These are phyloP conservation scores for Ecliptopera silaceata DNA, from an alignment of 2,888 invertebrate genomes.

Conservation along the genomic window DNA sequence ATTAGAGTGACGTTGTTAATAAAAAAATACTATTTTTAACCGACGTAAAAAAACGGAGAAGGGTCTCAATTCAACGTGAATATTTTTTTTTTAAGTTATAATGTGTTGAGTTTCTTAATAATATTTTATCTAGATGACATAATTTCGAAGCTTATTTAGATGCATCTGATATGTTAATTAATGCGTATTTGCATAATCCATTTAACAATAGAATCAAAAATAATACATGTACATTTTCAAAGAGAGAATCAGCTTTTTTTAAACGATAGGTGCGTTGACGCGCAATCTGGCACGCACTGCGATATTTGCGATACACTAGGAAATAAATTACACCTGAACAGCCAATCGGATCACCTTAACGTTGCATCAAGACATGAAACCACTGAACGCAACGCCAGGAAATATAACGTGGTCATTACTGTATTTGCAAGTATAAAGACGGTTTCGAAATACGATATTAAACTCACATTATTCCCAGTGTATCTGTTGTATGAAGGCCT, in stretches of 20 bases:
- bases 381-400: slow-evolving; percentile 33
- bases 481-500: slow-evolving; percentile 65
- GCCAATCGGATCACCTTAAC: slow-evolving; percentile 51
- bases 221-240: slow-evolving; percentile 5
- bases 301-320: slow-evolving; percentile 63
- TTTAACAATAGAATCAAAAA: background rate
- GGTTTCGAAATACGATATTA: slow-evolving; percentile 29
- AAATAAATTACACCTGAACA: slow-evolving; percentile 59
- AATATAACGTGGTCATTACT: slow-evolving; percentile 34
- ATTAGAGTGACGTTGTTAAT: slow-evolving; percentile 58
- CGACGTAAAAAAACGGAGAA: background rate
- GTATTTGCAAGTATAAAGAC: slow-evolving; percentile 31
- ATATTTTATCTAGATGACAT: slow-evolving; percentile 5
- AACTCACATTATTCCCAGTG: slow-evolving; percentile 70
- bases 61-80: background rate
- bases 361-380: slow-evolving; percentile 57
- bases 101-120: too few relatives aligned
- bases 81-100: too few relatives aligned
- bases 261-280: slow-evolving; percentile 55
- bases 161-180: slow-evolving; percentile 4
- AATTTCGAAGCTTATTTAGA: slow-evolving; percentile 15
- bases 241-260: slow-evolving; percentile 28
- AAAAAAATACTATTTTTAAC: slow-evolving; percentile 14
- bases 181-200: slow-evolving; percentile 12
- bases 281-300: slow-evolving; percentile 65